phyloP scores from a whole-genome alignment of 2,797 vertebrate genomes.

The Chaunax sp. region DNA sequence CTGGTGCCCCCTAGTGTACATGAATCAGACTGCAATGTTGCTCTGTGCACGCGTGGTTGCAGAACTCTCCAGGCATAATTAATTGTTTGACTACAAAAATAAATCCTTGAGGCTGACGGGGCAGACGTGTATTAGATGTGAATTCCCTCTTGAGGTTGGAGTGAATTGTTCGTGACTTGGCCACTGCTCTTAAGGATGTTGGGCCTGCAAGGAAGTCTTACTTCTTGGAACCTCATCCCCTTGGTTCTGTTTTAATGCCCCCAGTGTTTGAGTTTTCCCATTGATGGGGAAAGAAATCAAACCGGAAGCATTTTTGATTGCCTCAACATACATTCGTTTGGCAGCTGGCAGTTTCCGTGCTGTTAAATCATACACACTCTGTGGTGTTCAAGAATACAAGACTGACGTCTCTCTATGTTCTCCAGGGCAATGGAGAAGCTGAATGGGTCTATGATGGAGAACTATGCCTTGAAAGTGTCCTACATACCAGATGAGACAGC shows the following conservation, averaged over 20 bases:
- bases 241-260: conserved; percentile 1
- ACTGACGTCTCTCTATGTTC: conserved; percentile 9
- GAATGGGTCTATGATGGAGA: conserved; percentile 96
- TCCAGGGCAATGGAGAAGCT: conserved; percentile 97
- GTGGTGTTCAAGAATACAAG: neutral
- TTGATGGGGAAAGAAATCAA: conserved; percentile 5
- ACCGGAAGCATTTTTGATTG: neutral
- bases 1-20: conserved; percentile 80
- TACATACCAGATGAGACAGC: conserved; percentile 97
- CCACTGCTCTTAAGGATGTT: neutral
- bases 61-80: conserved; percentile 18
- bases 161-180: neutral
- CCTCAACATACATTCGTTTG: neutral
- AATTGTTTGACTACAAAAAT: conserved; percentile 21
- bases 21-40: conserved; percentile 46
- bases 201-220: neutral
- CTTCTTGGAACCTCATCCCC: neutral
- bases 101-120: conserved; percentile 18
- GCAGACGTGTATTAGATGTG: neutral
- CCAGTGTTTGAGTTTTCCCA: neutral
- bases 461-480: conserved; percentile 94
- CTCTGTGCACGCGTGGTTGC: conserved; percentile 28
- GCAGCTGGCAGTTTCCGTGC: neutral
- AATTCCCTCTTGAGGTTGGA: neutral
- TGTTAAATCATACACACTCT: conserved; percentile 1